phyloP scores from a whole-genome alignment of 1,140 invertebrate species.

The Charaxes varanes region DNA sequence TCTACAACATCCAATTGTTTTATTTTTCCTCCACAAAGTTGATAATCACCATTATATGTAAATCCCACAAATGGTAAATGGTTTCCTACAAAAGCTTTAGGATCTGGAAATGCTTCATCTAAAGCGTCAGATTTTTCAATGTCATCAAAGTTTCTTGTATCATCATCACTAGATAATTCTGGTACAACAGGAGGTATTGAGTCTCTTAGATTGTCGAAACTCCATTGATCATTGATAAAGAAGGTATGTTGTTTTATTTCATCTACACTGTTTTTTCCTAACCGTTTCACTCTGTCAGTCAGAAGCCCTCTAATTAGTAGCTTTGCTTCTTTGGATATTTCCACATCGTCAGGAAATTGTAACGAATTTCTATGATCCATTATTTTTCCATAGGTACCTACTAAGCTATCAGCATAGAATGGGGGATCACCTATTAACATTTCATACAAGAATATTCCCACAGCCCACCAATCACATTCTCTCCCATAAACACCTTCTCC shows the following conservation, averaged over 20 bases:
- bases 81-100: constrained; percentile 98
- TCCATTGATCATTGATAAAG: constrained; percentile 98
- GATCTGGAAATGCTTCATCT: constrained; percentile 94
- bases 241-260: constrained; percentile 97
- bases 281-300: constrained; percentile 91
- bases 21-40: constrained; percentile 69
- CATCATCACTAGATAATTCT: constrained; percentile 95
- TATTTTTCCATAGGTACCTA: constrained; percentile 99
- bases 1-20: constrained; percentile 71
- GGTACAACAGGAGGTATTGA: constrained; percentile 97
- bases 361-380: constrained; percentile 99
- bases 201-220: constrained; percentile 95
- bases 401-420: constrained; percentile 98
- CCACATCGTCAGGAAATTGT: constrained; percentile 94
- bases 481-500: constrained; percentile 94
- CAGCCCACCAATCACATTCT: constrained; percentile 99
- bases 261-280: constrained; percentile 95
- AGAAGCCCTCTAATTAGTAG: constrained; percentile 94
- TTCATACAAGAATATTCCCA: constrained; percentile 98
- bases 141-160: constrained; percentile 99
- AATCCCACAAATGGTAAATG: constrained; percentile 99
- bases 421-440: constrained; percentile 99
- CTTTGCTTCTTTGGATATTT: constrained; percentile 94
- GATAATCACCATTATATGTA: constrained; percentile 95
- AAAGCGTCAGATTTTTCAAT: constrained; percentile 93